phyloP scores from a whole-genome alignment of 2,888 invertebrate genomes.

The Calliphora vomitoria region DNA sequence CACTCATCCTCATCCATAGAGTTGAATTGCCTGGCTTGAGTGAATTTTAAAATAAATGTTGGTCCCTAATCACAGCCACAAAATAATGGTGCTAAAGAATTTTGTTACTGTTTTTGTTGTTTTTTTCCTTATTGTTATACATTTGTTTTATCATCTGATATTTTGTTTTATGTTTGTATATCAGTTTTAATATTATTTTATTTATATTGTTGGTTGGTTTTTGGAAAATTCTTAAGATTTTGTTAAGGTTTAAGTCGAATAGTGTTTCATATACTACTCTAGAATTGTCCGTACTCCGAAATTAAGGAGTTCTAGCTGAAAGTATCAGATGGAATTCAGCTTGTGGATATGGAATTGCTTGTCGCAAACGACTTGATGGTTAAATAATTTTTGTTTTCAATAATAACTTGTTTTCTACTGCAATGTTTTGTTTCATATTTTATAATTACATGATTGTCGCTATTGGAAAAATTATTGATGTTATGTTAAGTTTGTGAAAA shows the following conservation, averaged over 20 bases:
- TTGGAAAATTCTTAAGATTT: not conserved
- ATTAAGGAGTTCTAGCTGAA: no score
- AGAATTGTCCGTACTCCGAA: no score
- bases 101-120: not conserved
- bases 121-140: not conserved
- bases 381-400: no score
- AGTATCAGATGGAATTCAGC: no score
- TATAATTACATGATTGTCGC: no score
- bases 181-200: not conserved
- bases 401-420: no score
- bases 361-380: no score
- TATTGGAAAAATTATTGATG: no score
- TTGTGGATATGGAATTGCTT: no score
- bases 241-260: not conserved
- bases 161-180: not conserved
- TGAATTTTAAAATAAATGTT: not conserved
- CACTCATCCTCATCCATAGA: not conserved
- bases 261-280: not conserved
- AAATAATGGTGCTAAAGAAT: not conserved
- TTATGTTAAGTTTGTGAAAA: no score
- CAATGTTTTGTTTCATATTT: no score
- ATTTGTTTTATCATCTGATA: not conserved
- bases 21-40: not conserved
- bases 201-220: no score
- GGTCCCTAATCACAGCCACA: conserved; percentile 7